Conservation (phyloP, 2,113 vertebrate genomes). For the Caretta caretta region DNA sequence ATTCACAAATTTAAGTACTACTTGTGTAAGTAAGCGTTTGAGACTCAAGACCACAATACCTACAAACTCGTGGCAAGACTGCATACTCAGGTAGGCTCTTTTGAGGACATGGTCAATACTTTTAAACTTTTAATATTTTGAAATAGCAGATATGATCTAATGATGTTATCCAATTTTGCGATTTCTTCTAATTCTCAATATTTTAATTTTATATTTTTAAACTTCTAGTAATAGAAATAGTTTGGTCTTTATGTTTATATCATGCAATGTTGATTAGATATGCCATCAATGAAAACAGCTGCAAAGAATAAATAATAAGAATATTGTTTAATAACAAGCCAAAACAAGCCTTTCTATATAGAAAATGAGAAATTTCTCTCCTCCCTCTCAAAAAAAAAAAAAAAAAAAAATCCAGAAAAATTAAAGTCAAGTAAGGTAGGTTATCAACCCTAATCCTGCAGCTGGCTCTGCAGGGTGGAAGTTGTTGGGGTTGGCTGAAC, state of each 20-base stretch:
- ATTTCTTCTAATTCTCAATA: not conserved
- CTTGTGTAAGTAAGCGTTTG: not conserved
- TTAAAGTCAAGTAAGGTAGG: not conserved
- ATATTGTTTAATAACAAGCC: not conserved
- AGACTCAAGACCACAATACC: not conserved
- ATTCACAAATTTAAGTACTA: not conserved
- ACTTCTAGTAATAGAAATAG: not conserved
- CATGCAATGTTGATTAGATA: not conserved
- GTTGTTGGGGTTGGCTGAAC: not conserved
- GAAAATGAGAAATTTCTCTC: not conserved
- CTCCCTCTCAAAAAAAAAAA: conserved; percentile 10
- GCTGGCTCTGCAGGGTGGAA: not conserved
- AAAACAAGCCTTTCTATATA: not conserved
- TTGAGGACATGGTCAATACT: not conserved
- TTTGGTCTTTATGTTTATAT: not conserved
- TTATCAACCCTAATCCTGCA: not conserved
- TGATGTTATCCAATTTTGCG: not conserved
- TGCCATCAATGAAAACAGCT: not conserved
- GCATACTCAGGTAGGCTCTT: not conserved
- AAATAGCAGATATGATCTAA: not conserved
- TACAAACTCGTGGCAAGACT: not conserved
- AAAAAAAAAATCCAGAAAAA: conserved; percentile 6
- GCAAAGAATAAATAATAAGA: not conserved
- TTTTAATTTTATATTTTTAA: conserved; percentile 21
- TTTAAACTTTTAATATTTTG: not conserved